Conservation (phyloP, 2,113 vertebrate genomes). For the Gallinago paraguaiae region DNA sequence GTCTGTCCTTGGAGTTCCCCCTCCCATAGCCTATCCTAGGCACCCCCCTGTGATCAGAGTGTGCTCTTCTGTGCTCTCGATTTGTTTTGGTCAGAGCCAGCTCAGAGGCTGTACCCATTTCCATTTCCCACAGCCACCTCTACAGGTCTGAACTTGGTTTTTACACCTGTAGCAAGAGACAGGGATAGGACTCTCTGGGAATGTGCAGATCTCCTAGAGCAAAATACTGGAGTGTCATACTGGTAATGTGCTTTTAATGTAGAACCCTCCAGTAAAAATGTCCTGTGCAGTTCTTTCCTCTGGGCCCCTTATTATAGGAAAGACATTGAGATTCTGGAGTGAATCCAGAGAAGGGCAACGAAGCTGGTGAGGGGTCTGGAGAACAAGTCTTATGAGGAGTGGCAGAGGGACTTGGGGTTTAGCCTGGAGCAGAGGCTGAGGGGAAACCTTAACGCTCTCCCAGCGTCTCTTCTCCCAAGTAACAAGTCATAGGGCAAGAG, state of each 20-base stretch:
- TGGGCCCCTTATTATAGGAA: neutral
- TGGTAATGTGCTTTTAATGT: neutral
- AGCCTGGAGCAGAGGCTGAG: no score
- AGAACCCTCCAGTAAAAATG: neutral
- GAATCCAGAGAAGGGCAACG: no score
- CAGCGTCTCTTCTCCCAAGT: no score
- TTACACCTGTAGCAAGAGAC: neutral
- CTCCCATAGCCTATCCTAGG: neutral
- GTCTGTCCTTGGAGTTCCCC: neutral
- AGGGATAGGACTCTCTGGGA: neutral
- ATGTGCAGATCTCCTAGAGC: neutral
- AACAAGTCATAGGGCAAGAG: no score
- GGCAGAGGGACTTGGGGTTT: no score
- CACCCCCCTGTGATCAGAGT: neutral
- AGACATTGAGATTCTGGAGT: no score
- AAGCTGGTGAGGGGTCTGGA: no score
- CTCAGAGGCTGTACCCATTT: neutral
- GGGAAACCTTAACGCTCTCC: no score
- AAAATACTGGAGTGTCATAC: neutral
- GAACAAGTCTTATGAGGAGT: no score
- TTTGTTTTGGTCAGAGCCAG: neutral
- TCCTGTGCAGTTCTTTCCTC: neutral
- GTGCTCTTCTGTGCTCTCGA: neutral
- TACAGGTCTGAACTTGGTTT: neutral
- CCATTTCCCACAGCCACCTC: neutral